Base-by-base conservation (phyloP, 2,797 vertebrate genomes). In the Phrynocephalus forsythii region DNA sequence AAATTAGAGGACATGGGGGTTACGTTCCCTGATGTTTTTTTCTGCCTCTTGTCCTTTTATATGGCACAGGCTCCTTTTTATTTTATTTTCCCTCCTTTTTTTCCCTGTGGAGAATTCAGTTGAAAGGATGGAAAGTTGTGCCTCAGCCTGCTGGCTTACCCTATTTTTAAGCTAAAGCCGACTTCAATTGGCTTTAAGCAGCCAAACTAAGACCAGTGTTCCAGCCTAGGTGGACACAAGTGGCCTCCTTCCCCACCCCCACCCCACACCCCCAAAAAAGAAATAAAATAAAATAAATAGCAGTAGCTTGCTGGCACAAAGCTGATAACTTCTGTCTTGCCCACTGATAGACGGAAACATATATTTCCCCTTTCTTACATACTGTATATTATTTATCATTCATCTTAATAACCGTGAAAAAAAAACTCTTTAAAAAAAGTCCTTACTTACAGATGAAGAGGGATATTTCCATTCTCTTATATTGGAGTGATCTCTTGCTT, bases 11-110 rank as follows among this genome's bases (percentile, higher is more conserved):
- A 66, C 67, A 22, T 33, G 16, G 50, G n/a, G 76, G 67, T 84
- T 84, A 67, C 56, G n/a, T 84, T 79, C 22, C 68, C 69, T 38
- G 81, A 84, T 66, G 28, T 63, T 79, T 72, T 44, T 79, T 83
- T 20, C 38, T 76, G 30, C 20, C 28, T 63, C 48, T 66, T 80
- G 52, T 84, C 5, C 26, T 79, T 84, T 88, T 60, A 38, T 11
- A 30, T 72, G 33, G 26, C 2, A 50, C 11, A 52, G 38, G 3
- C 56, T 72, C 13, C 13, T 63, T 16, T 56, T 56, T 56, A 56
- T 56, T 56, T 56, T 56, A 56, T 13, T 56, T 44, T 44, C 38
- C 38, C 38, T 44, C 38, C 38, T 52, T 52, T 52, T 52, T 33
- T 44, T 13, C 2, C 9, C 22, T 9, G 33, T 18, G 48, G 73